Evolutionary conservation across 1,140 invertebrate genomes (phyloP), one percentile per base, ranked within the genome.

Genomic region (Gryon sp.): DNA sequence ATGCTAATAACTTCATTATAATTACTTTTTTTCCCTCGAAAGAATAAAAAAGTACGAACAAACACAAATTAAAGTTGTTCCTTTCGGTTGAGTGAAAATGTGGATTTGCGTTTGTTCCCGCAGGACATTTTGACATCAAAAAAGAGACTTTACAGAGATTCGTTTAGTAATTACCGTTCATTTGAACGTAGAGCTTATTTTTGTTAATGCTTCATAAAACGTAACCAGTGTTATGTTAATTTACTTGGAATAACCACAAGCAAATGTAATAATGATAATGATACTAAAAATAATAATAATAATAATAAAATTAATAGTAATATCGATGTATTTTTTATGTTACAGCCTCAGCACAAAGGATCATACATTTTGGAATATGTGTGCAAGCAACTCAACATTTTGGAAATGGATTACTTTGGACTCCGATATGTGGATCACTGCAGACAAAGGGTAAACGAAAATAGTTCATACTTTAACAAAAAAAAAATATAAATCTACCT

Each of bases 371-470:
- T 99, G 82, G 97, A 99, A 84, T 94, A 96, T 91, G 95, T 98
- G 53, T 99, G 97, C 88, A 93, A 95, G 79, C 95, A 97, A 84
- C 90, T 99, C 59, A 97, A 98, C 89, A 92, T 99, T 73, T 92
- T 96, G 66, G 98, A 99, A 89, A 98, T 96, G 80, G 98, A 99
- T 90, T 99, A 99, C 89, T 99, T 99, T 90, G 98, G 98, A 5
- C 91, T 99, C 16, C 92, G 97, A 65, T 99, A 96, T 93, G 96
- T 98, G 22, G 97, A 99, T 90, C 88, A 92, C 20, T 92, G 93
- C 78, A 97, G 97, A 81, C 97, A 99, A 89, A 92, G 97, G 90
- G 97, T 97, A 90, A 92, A n/a, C n/a, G n/a, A n/a, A n/a, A n/a
- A n/a, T n/a, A n/a, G n/a, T n/a, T n/a, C n/a, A n/a, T n/a, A n/a